Evolutionary conservation across 2,113 vertebrate genomes (phyloP), one percentile per base, ranked within the genome.

Genomic region (Emydura subglobosa): DNA sequence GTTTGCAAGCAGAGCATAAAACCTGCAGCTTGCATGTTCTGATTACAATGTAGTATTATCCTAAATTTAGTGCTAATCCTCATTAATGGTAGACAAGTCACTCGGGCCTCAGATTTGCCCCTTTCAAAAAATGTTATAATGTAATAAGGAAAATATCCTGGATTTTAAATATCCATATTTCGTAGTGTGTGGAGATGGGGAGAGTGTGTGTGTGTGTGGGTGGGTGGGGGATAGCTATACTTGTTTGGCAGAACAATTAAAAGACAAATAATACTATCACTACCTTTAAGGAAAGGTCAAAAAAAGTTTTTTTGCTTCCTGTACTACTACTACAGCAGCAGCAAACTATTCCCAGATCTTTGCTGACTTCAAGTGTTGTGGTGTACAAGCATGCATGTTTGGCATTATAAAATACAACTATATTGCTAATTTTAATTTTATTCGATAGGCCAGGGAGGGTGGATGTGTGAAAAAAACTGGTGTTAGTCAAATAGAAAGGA

Each of bases 21-120:
- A 14, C 13, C 50, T 51, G 50, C 13, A 51, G 14, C 50, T 51
- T 51, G 50, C 50, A 51, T 51, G 50, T 11, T 68, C 31, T 2
- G 57, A 89, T 82, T 87, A 83, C 55, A 82, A 92, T 31, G 78
- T 91, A 92, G 34, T 57, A 72, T 86, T 34, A 89, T 4, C 5
- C 44, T 86, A 86, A 59, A 47, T 50, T 95, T 79, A 92, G 86
- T 39, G 82, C 87, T 54, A 89, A 92, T 87, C 42, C 47, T 76
- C 44, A 68, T 10, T 82, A 25, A 12, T 31, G 83, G 84, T 21
- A 78, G 29, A 55, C 51, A 53, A 91, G 89, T 29, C 39, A 44
- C 72, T 76, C 24, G 90, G 94, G 19, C 42, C 55, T 72, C 42
- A 94, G 82, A 29, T 6, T 47, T 10, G 21, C 21, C 42, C 24